Evolutionary conservation across 2,797 vertebrate genomes (phyloP).

Genomic region (Ambastaia sidthimunki): DNA sequence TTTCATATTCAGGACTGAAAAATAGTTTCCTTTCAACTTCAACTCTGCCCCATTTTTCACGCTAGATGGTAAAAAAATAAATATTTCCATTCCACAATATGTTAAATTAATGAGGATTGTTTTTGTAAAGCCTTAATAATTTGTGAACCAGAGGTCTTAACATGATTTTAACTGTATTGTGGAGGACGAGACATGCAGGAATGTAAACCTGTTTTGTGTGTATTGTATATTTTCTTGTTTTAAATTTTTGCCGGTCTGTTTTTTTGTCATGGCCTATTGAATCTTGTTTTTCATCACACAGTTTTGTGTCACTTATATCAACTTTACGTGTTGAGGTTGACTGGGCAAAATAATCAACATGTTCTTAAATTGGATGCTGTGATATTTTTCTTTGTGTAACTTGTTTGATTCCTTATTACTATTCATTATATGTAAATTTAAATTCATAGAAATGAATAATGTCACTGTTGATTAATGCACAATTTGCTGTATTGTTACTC

Average conservation of each 20-base stretch:
- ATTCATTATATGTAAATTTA: constrained; percentile 57
- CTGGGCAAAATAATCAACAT: constrained; percentile 24
- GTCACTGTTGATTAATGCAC: constrained; percentile 76
- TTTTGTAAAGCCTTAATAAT: constrained; percentile 47
- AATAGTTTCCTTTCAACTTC: constrained; percentile 21
- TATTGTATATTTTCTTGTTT: constrained; percentile 12
- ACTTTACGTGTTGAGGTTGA: constrained; percentile 34
- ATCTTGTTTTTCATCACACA: background rate
- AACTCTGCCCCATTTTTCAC: background rate
- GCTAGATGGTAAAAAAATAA: background rate
- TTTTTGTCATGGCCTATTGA: constrained; percentile 11
- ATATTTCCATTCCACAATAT: constrained; percentile 10
- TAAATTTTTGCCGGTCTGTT: background rate
- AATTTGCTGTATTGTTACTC: constrained; percentile 77
- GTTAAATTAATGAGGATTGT: constrained; percentile 19
- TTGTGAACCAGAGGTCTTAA: constrained; percentile 50
- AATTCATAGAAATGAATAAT: constrained; percentile 30
- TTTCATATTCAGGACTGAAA: constrained; percentile 5
- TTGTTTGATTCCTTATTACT: constrained; percentile 67
- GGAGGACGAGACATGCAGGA: constrained; percentile 14
- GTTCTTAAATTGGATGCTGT: constrained; percentile 55
- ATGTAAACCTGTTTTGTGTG: constrained; percentile 30
- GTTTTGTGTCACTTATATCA: constrained; percentile 49
- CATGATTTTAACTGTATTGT: constrained; percentile 2
- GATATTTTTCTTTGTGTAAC: constrained; percentile 54